These are phyloP conservation scores for Lepidurus couesii DNA, from an alignment of 1,140 invertebrate species.

Conservation along the genomic window DNA sequence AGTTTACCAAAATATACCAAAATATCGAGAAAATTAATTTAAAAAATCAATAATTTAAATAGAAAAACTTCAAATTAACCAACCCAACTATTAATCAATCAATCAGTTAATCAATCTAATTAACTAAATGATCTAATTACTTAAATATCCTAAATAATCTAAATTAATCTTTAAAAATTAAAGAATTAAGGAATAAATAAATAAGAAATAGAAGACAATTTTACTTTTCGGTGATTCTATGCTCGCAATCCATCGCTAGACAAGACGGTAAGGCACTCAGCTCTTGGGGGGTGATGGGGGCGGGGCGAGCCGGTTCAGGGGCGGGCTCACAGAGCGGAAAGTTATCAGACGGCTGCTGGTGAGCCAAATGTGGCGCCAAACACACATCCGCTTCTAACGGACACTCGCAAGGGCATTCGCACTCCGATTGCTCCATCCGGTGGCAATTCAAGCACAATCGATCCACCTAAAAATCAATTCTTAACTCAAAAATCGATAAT, in stretches of 20 bases:
- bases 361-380: slow-evolving; percentile 30
- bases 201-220: too few relatives aligned
- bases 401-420: slow-evolving; percentile 93
- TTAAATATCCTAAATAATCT: too few relatives aligned
- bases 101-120: neutral
- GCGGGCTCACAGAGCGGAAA: slow-evolving; percentile 33
- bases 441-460: slow-evolving; percentile 85
- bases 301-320: slow-evolving; percentile 15
- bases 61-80: slow-evolving; percentile 34
- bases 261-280: slow-evolving; percentile 43
- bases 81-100: slow-evolving; percentile 17
- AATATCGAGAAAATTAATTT: too few relatives aligned
- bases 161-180: too few relatives aligned
- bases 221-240: slow-evolving; percentile 44
- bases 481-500: slow-evolving; percentile 6
- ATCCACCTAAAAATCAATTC: slow-evolving; percentile 55
- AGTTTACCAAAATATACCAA: too few relatives aligned
- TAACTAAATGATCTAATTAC: too few relatives aligned
- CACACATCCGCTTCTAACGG: slow-evolving; percentile 64
- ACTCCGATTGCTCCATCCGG: slow-evolving; percentile 88
- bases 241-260: slow-evolving; percentile 43
- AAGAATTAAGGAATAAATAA: too few relatives aligned
- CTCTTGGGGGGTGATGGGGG: slow-evolving; percentile 8
- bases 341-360: slow-evolving; percentile 34
- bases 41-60: too few relatives aligned